phyloP scores from a whole-genome alignment of 2,797 vertebrate genomes.

The Lagocephalus sceleratus region DNA sequence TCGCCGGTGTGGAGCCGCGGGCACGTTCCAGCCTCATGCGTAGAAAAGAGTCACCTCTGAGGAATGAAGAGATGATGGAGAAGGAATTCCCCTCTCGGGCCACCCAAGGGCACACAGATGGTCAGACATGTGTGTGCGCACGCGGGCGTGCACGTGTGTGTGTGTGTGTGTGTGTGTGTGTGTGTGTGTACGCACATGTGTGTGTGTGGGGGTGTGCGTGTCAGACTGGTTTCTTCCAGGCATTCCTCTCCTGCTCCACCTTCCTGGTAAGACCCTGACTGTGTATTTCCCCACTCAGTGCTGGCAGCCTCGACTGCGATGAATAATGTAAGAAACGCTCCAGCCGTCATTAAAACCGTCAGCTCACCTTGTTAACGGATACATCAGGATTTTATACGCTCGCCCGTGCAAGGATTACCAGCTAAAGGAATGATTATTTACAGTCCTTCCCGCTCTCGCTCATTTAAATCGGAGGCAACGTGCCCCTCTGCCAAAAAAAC shows the following conservation, averaged over 20 bases:
- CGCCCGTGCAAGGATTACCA: conserved; percentile 54
- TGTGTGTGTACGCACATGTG: conserved; percentile 19
- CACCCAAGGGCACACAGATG: conserved; percentile 45
- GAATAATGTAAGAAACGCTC: conserved; percentile 69
- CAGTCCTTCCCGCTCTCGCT: conserved; percentile 3
- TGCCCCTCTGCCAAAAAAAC: conserved; percentile 6
- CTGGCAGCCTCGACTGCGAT: conserved; percentile 61
- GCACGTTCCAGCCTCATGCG: not conserved
- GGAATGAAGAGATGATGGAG: conserved; percentile 35
- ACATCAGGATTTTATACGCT: conserved; percentile 60
- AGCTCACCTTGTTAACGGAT: conserved; percentile 63
- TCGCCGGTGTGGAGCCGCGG: not conserved
- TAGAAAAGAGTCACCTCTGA: conserved; percentile 27
- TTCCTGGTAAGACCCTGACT: conserved; percentile 54
- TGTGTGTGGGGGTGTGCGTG: conserved; percentile 30
- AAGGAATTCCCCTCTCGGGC: conserved; percentile 54
- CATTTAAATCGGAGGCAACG: conserved; percentile 4
- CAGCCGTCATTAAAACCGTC: conserved; percentile 56
- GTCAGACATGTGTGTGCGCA: conserved; percentile 14
- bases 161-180: conserved; percentile 17
- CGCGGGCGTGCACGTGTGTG: conserved; percentile 8
- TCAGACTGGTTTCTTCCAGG: conserved; percentile 39
- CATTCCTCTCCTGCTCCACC: conserved; percentile 45
- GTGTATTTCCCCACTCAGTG: conserved; percentile 58
- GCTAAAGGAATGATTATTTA: conserved; percentile 16